Evolutionary conservation across 2,113 vertebrate species (phyloP), one percentile per base, ranked within the genome.

Genomic region (Equus przewalskii): DNA sequence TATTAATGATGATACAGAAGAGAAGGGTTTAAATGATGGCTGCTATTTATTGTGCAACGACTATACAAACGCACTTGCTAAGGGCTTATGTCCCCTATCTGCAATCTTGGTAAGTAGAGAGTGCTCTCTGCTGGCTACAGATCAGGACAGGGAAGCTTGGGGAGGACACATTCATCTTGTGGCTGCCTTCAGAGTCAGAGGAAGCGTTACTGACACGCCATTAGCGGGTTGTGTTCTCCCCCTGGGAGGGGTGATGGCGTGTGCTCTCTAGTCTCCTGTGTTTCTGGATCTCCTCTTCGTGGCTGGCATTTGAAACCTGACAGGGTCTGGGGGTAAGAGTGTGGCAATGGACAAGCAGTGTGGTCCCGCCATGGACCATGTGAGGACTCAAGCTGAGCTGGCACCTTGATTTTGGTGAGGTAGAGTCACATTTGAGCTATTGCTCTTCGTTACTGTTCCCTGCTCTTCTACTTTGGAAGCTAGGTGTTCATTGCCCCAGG

Each of bases 1-100:
- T 64, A 5, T 16, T 49, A 46, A 44, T 12, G 41, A 36, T 26
- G 91, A 18, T 4, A 6, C 24, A 51, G 83, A 80, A 49, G 78
- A 86, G 49, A 67, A 64, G 46, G 54, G 21, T 56, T 49, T 33
- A 26, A 51, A 58, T 33, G 41, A n/a, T 56, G 21, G 69, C 58
- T 28, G 26, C 41, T 54, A 3, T 41, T 72, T 26, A 24, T n/a
- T 11, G 19, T 36, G 36, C 14, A 60, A 30, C 62, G 30, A 0
- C 33, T 28, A 2, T 0, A 11, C 8, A n/a, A 16, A 0, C 1
- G 64, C 28, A 6, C 62, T n/a, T 7, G 73, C 41, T 8, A 7
- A 49, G 83, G 33, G 12, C 62, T 15, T 19, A 41, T 9, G 19
- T 30, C 10, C 64, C 30, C 67, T 70, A 33, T 41, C 88, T 95